Conservation (phyloP, 2,888 invertebrate genomes). For the Drosophila borborema region DNA sequence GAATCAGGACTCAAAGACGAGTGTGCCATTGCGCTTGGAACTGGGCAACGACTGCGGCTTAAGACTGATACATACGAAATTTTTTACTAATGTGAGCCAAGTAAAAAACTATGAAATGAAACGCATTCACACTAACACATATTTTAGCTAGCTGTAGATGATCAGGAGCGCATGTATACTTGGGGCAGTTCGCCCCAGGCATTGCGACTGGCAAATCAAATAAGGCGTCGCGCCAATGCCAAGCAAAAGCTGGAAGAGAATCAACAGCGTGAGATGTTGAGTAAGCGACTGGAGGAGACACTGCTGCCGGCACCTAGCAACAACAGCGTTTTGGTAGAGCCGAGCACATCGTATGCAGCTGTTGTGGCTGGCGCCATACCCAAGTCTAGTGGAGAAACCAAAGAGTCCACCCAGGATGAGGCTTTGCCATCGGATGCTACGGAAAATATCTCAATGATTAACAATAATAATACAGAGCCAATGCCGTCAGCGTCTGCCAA, state of each 20-base stretch:
- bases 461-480: conserved; percentile 15
- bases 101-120: neutral
- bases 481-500: conserved; percentile 5
- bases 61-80: conserved; percentile 87
- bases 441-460: conserved; percentile 39
- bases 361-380: conserved; percentile 58
- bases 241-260: conserved; percentile 86
- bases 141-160: conserved; percentile 88
- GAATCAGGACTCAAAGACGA: conserved; percentile 76
- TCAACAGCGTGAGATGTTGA: conserved; percentile 84
- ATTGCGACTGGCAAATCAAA: conserved; percentile 88
- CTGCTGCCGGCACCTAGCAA: conserved; percentile 52
- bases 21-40: conserved; percentile 85
- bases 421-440: conserved; percentile 50
- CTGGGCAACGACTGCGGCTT: conserved; percentile 78
- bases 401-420: conserved; percentile 53
- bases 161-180: conserved; percentile 88
- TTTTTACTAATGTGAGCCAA: conserved; percentile 91
- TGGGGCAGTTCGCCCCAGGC: conserved; percentile 93
- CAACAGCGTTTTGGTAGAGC: conserved; percentile 53
- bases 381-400: conserved; percentile 49
- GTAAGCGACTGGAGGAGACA: conserved; percentile 82
- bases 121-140: neutral
- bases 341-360: conserved; percentile 65
- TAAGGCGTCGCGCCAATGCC: conserved; percentile 87